A percentile compares a stretch with the other conserved stretches of the same genome.
phyloP scores from a whole-genome alignment of 2,113 vertebrate species.

The Cichladusa arquata region DNA sequence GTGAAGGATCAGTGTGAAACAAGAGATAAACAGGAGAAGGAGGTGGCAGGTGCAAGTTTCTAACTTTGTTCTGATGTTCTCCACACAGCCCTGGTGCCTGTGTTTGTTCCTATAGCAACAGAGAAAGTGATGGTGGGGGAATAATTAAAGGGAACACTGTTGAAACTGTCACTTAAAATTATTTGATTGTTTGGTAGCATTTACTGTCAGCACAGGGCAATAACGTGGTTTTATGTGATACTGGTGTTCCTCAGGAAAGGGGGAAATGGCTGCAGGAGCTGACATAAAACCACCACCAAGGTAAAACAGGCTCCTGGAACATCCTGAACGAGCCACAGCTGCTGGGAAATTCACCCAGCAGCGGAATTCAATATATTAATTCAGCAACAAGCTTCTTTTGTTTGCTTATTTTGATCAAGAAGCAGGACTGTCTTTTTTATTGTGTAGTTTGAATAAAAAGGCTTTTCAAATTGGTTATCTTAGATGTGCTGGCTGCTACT shows the following conservation, averaged over 20 bases:
- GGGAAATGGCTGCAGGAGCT: background rate
- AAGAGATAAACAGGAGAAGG: background rate
- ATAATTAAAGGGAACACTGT: constrained; percentile 34
- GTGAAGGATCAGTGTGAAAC: background rate
- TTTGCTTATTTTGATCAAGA: background rate
- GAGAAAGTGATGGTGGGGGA: constrained; percentile 36
- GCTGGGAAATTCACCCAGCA: background rate
- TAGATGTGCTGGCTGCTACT: background rate
- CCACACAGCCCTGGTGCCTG: background rate
- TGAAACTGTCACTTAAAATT: constrained; percentile 47
- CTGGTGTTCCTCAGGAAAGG: background rate
- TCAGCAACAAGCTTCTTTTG: background rate
- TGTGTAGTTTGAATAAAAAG: background rate
- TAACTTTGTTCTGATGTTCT: background rate
- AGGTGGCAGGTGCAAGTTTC: background rate
- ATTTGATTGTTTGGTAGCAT: constrained; percentile 1
- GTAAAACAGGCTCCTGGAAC: background rate
- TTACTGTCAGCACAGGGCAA: constrained; percentile 1
- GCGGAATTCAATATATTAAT: background rate
- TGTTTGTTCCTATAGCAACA: constrained; percentile 64
- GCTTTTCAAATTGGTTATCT: background rate
- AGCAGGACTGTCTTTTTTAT: background rate
- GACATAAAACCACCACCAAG: background rate
- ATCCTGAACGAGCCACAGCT: background rate
- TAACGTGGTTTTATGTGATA: constrained; percentile 12